Evolutionary conservation across 2,797 vertebrate species (phyloP).

Genomic region (Crax fasciolata): DNA sequence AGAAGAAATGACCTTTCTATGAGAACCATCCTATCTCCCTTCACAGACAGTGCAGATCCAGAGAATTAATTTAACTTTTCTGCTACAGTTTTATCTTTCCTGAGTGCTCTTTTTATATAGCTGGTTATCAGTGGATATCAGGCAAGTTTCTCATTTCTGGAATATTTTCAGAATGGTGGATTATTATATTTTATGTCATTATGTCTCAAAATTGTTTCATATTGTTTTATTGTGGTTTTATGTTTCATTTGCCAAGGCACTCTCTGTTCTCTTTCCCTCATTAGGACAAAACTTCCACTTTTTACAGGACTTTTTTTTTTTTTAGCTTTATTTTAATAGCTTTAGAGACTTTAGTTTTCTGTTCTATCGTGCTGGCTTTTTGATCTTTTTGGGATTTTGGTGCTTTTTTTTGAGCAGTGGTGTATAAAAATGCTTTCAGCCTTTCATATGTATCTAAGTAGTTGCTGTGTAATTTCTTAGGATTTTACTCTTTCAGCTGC

Average conservation of each 20-base stretch:
- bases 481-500: not conserved
- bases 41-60: not conserved
- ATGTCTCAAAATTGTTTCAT: slow-evolving; percentile 28
- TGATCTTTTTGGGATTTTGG: not conserved
- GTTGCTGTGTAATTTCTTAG: not conserved
- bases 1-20: not conserved
- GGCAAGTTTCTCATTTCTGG: slow-evolving; percentile 50
- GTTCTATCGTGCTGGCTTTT: not conserved
- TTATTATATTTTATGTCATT: slow-evolving; percentile 35
- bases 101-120: slow-evolving; percentile 14
- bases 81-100: slow-evolving; percentile 47
- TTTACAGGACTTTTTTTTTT: not conserved
- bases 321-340: not conserved
- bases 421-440: not conserved
- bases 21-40: not conserved
- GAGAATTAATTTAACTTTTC: slow-evolving; percentile 35
- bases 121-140: slow-evolving; percentile 30
- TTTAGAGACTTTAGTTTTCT: slow-evolving; percentile 6
- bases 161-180: slow-evolving; percentile 25
- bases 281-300: not conserved
- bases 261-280: not conserved
- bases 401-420: not conserved
- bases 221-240: not conserved
- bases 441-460: not conserved
- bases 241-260: not conserved